Evolutionary conservation across 2,113 vertebrate species (phyloP).

Genomic region (Salvator merianae): DNA sequence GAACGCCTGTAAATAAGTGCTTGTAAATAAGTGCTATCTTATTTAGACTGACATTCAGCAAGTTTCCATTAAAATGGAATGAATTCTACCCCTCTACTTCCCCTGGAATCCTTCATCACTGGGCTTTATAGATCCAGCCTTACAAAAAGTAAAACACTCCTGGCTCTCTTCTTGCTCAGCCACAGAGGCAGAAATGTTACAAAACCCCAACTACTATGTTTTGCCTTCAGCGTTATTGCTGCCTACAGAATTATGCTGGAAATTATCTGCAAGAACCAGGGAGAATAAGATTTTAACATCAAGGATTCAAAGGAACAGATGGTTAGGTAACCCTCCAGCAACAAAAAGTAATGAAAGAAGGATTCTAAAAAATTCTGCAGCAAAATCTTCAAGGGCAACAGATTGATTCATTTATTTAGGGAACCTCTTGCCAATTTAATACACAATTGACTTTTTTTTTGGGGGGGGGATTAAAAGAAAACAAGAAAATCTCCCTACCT

Average conservation of each 20-base stretch:
- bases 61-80: not conserved
- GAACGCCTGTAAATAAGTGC: no score
- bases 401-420: conserved; percentile 3
- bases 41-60: not conserved
- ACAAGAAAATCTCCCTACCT: not conserved
- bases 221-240: conserved; percentile 44
- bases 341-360: conserved; percentile 54
- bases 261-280: conserved; percentile 62
- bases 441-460: not conserved
- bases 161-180: conserved; percentile 10
- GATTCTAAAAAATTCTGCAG: conserved; percentile 56
- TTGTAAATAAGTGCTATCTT: not conserved
- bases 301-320: conserved; percentile 68
- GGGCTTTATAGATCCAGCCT: not conserved
- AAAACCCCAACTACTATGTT: conserved; percentile 18
- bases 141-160: conserved; percentile 36
- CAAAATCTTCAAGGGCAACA: conserved; percentile 36
- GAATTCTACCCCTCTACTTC: conserved; percentile 12
- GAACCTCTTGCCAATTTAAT: not conserved
- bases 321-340: conserved; percentile 65
- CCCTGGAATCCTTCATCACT: conserved; percentile 24
- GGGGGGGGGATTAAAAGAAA: not conserved
- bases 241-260: conserved; percentile 56
- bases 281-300: conserved; percentile 57
- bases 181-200: conserved; percentile 44